phyloP scores from a whole-genome alignment of 2,113 vertebrate species.

The Pycnonotus jocosus region DNA sequence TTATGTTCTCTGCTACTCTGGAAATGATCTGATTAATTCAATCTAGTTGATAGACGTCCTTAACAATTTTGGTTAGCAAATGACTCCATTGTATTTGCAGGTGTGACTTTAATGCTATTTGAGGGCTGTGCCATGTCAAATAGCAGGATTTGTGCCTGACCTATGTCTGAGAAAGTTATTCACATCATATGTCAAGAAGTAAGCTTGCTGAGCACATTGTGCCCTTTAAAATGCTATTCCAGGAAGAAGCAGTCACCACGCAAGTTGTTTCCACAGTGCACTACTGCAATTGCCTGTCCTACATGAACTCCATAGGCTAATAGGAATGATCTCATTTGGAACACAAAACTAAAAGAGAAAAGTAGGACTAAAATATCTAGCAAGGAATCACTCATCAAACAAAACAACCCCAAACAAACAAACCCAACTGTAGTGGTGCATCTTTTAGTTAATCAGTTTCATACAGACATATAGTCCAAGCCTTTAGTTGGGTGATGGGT shows the following conservation, averaged over 20 bases:
- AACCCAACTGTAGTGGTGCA: too few relatives aligned
- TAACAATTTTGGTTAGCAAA: not conserved
- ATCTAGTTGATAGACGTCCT: not conserved
- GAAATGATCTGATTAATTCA: conserved; percentile 6
- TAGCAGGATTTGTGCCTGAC: not conserved
- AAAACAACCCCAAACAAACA: not conserved
- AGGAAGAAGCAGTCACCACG: not conserved
- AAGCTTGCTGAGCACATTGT: not conserved
- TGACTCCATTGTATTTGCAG: not conserved
- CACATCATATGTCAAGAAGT: not conserved
- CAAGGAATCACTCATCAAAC: not conserved
- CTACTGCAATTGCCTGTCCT: not conserved
- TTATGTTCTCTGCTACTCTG: not conserved
- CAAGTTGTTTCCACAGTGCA: not conserved
- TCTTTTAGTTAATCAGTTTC: too few relatives aligned
- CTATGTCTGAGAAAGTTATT: not conserved
- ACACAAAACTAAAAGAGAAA: not conserved
- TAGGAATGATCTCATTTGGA: not conserved
- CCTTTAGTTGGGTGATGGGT: too few relatives aligned
- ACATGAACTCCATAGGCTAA: not conserved
- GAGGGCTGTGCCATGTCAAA: not conserved
- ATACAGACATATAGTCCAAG: too few relatives aligned
- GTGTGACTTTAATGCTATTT: not conserved
- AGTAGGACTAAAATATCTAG: not conserved
- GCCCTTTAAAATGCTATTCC: not conserved